A percentile compares a stretch with the other conserved stretches of the same genome.
These are phyloP conservation scores for Gortyna flavago DNA, from an alignment of 2,888 invertebrate species.

Conservation along the genomic window DNA sequence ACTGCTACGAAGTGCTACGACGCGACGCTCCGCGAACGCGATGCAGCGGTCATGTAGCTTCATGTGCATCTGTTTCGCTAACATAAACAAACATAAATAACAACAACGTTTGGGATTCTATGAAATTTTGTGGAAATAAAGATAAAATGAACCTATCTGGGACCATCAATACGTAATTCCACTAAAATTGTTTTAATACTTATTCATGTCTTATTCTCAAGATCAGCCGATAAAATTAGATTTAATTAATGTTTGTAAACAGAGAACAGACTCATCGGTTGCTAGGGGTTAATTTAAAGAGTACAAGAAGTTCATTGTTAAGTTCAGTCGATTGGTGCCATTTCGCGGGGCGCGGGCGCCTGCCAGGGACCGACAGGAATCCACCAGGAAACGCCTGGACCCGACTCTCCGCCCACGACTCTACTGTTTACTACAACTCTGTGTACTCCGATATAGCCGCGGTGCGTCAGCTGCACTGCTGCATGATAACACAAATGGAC, in stretches of 20 bases:
- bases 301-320: conserved; percentile 86
- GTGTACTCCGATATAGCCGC: conserved; percentile 42
- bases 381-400: conserved; percentile 77
- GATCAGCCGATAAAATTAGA: conserved; percentile 75
- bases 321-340: conserved; percentile 83
- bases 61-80: conserved; percentile 23
- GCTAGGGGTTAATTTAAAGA: conserved; percentile 78
- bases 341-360: conserved; percentile 72
- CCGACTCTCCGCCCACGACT: conserved; percentile 65
- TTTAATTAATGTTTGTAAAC: conserved; percentile 86
- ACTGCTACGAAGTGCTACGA: conserved; percentile 73
- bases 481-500: conserved; percentile 62
- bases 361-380: conserved; percentile 83
- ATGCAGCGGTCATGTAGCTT: conserved; percentile 23
- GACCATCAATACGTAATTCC: conserved; percentile 23
- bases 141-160: conserved; percentile 17
- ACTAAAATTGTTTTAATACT: conserved; percentile 50
- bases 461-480: conserved; percentile 49
- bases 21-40: conserved; percentile 47
- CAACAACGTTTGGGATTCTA: conserved; percentile 15
- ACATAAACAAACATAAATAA: conserved; percentile 23
- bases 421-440: conserved; percentile 55
- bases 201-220: conserved; percentile 62
- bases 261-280: conserved; percentile 70
- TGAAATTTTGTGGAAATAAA: neutral